Evolutionary conservation across 2,113 vertebrate species (phyloP).

Genomic region (Nicator chloris): DNA sequence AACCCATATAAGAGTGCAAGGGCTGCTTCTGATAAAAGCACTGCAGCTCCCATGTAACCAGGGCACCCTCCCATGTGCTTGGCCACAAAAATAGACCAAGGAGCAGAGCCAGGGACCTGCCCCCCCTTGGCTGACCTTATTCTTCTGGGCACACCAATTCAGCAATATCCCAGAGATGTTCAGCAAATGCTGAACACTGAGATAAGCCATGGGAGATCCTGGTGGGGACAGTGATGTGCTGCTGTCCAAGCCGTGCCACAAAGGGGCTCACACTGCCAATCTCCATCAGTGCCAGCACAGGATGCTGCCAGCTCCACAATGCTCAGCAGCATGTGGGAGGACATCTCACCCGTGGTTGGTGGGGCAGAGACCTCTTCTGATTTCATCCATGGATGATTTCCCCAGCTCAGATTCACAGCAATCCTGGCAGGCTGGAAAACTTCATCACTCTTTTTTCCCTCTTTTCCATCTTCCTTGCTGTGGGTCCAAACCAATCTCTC

Average conservation of each 20-base stretch:
- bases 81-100: not conserved
- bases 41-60: not conserved
- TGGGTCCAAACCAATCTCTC: not conserved
- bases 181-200: not conserved
- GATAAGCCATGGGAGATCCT: not conserved
- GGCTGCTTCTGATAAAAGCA: not conserved
- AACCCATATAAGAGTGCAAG: not conserved
- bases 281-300: fast-evolving
- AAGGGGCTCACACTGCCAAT: not conserved
- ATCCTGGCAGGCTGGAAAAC: not conserved
- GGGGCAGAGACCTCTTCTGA: not conserved
- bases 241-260: fast-evolving
- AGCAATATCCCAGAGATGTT: not conserved
- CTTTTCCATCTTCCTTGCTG: not conserved
- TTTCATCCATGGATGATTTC: not conserved
- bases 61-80: not conserved
- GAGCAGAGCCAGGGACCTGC: not conserved
- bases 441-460: not conserved
- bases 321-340: not conserved
- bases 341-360: fast-evolving
- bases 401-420: not conserved
- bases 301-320: not conserved
- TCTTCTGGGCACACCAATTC: not conserved
- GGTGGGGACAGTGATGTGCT: fast-evolving
- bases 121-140: not conserved